phyloP scores from a whole-genome alignment of 2,113 vertebrate species.

The Paradoxurus hermaphroditus region DNA sequence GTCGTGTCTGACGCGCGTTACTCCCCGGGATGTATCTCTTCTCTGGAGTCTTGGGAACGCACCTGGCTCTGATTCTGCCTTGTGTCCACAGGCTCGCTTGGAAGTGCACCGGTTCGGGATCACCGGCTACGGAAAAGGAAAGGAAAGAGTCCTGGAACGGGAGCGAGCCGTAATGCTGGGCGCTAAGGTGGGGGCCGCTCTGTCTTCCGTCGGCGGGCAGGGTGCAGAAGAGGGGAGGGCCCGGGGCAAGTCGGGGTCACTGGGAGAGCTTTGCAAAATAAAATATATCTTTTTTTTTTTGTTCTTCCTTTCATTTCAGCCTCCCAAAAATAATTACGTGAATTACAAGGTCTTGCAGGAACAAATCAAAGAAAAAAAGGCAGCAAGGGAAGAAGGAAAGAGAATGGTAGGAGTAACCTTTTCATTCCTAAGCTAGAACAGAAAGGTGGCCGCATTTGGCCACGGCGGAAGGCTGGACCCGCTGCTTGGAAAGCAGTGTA shows the following conservation, averaged over 20 bases:
- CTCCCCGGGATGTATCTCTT: fast-evolving
- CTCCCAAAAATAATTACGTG: slow-evolving; percentile 89
- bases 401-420: slow-evolving; percentile 82
- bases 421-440: neutral
- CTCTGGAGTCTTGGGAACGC: fast-evolving
- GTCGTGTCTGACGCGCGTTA: fast-evolving
- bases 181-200: slow-evolving; percentile 84
- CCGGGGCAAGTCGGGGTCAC: neutral
- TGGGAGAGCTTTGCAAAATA: neutral
- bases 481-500: neutral
- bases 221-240: too few species aligned
- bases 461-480: too few species aligned
- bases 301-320: slow-evolving; percentile 81
- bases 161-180: slow-evolving; percentile 96
- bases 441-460: neutral
- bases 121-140: slow-evolving; percentile 93
- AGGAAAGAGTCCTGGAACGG: slow-evolving; percentile 91
- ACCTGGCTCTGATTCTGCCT: neutral
- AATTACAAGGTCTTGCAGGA: slow-evolving; percentile 94
- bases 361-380: slow-evolving; percentile 88
- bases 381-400: slow-evolving; percentile 80
- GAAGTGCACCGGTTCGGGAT: slow-evolving; percentile 98
- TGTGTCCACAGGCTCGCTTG: slow-evolving; percentile 88
- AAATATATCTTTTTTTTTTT: neutral
- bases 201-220: neutral